phyloP scores from a whole-genome alignment of 1,140 invertebrate genomes.

The Daktulosphaira vitifoliae region DNA sequence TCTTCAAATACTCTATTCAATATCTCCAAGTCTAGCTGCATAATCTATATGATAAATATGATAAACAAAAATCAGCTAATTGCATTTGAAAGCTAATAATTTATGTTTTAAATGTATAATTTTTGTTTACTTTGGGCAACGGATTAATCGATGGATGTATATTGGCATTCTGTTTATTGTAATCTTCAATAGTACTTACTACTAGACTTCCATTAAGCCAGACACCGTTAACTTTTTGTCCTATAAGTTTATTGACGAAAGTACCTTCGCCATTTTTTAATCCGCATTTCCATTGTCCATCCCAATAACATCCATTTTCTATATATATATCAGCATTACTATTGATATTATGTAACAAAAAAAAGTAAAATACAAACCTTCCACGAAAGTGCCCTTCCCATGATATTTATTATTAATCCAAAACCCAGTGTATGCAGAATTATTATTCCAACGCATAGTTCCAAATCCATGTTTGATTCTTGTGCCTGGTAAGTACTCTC shows the following conservation, averaged over 20 bases:
- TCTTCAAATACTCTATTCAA: too few relatives aligned
- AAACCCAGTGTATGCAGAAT: not conserved
- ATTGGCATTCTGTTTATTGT: not conserved
- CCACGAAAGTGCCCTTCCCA: not conserved
- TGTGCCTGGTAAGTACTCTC: not conserved
- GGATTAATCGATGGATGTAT: not conserved
- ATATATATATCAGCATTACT: not conserved
- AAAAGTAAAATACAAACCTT: not conserved
- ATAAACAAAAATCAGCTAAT: too few relatives aligned
- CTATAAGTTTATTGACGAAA: not conserved
- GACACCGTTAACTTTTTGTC: not conserved
- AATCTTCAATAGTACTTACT: not conserved
- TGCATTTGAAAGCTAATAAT: too few relatives aligned
- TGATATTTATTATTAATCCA: not conserved
- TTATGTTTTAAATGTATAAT: too few relatives aligned
- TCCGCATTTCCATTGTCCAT: not conserved
- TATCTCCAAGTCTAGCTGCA: too few relatives aligned
- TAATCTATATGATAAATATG: too few relatives aligned
- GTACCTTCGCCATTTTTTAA: not conserved
- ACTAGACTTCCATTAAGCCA: not conserved
- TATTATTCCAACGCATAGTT: slow-evolving; percentile 17
- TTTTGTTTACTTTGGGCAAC: not conserved
- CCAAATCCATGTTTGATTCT: slow-evolving; percentile 7
- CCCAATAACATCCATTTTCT: slow-evolving; percentile 2
- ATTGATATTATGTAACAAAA: too few relatives aligned